Percentiles rank a stretch among this genome's conserved stretches.
These are phyloP conservation scores for Sapayoa aenigma DNA, from an alignment of 2,113 vertebrate species.

Conservation along the genomic window DNA sequence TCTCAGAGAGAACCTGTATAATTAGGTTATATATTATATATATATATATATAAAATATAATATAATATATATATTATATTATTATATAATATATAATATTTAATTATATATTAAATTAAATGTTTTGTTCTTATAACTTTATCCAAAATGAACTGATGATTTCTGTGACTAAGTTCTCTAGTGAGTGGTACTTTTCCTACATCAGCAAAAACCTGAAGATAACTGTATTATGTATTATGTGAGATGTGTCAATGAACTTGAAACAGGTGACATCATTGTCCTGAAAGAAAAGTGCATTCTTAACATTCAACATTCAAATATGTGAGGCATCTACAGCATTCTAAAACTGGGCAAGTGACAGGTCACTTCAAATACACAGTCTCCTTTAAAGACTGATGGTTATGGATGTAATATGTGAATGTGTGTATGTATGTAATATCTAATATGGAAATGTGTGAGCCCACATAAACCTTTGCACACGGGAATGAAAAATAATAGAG, in stretches of 20 bases:
- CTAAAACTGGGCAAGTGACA: not conserved
- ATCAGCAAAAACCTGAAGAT: not conserved
- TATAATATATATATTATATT: no score
- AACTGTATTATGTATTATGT: not conserved
- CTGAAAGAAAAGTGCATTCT: not conserved
- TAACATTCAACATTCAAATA: fast-evolving
- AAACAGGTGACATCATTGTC: not conserved
- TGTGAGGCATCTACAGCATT: not conserved
- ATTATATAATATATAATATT: no score
- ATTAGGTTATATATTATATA: no score
- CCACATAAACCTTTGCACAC: not conserved
- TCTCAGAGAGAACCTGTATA: not conserved
- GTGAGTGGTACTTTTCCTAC: not conserved
- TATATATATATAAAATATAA: no score
- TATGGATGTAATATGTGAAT: not conserved
- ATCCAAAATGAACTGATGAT: not conserved
- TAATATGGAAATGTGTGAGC: not conserved
- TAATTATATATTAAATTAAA: not conserved
- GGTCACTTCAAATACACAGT: not conserved
- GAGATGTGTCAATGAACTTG: not conserved
- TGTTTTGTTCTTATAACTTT: not conserved
- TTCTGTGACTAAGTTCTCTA: not conserved
- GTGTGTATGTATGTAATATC: not conserved
- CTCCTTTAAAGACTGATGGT: not conserved
- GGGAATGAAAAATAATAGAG: not conserved